Evolutionary conservation across 2,797 vertebrate genomes (phyloP).

Genomic region (Xiphorhynchus erythropygius): DNA sequence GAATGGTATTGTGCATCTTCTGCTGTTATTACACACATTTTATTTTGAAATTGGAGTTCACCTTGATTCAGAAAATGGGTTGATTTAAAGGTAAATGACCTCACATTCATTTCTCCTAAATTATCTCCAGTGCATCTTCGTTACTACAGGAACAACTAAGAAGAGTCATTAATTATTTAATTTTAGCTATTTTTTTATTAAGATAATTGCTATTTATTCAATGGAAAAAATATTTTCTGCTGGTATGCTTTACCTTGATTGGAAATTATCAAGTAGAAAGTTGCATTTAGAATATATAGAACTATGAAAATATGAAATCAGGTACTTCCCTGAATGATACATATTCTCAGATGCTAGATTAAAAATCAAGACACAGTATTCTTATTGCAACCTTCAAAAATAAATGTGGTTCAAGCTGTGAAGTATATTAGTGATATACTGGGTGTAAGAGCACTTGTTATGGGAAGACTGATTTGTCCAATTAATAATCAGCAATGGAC

Average conservation of each 20-base stretch:
- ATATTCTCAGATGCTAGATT: neutral
- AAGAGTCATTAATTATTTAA: neutral
- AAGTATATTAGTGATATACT: neutral
- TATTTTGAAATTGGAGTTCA: neutral
- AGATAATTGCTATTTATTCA: neutral
- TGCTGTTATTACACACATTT: neutral
- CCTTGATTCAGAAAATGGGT: neutral
- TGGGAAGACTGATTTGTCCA: neutral
- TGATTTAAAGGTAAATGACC: neutral
- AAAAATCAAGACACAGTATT: neutral
- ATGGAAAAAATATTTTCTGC: neutral
- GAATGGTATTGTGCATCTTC: neutral
- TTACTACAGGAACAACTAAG: neutral
- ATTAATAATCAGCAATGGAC: neutral
- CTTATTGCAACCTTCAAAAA: neutral
- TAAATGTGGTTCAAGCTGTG: neutral
- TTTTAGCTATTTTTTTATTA: neutral
- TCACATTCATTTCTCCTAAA: neutral
- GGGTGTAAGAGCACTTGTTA: neutral
- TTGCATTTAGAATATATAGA: neutral
- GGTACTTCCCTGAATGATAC: neutral
- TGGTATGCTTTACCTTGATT: neutral
- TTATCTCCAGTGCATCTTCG: neutral
- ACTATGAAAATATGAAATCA: neutral
- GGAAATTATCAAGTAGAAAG: neutral